These are phyloP conservation scores for Hypothenemus hampei DNA, from an alignment of 1,140 invertebrate genomes.

Conservation along the genomic window DNA sequence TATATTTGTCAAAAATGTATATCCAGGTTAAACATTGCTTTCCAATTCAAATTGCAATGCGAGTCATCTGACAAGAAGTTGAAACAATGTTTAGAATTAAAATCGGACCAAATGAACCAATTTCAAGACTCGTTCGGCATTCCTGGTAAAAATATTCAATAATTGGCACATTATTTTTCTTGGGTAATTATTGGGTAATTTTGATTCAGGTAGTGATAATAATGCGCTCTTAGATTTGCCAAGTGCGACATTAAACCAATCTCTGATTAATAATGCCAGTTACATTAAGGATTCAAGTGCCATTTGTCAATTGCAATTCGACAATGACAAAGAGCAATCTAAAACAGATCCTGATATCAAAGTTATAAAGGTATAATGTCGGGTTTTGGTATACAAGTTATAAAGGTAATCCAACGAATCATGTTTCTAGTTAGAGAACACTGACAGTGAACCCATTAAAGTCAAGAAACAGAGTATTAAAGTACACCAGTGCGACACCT, in stretches of 20 bases:
- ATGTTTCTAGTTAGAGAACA: too few species aligned
- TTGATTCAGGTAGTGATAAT: background rate
- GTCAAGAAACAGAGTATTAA: conserved; percentile 31
- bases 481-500: conserved; percentile 42
- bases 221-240: background rate
- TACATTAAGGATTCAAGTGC: too few species aligned
- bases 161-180: background rate
- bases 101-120: too few species aligned
- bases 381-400: too few species aligned
- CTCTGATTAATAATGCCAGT: background rate
- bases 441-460: too few species aligned
- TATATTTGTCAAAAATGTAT: conserved; percentile 63
- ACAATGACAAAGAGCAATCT: too few species aligned
- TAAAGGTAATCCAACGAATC: too few species aligned
- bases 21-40: conserved; percentile 58
- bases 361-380: too few species aligned
- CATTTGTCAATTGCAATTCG: too few species aligned
- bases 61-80: conserved; percentile 58
- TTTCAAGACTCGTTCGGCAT: background rate
- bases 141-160: background rate
- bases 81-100: conserved; percentile 57
- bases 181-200: background rate
- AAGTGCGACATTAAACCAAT: background rate
- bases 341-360: too few species aligned
- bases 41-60: conserved; percentile 62